A percentile compares a stretch with the other conserved stretches of the same genome.
Conservation (phyloP, 2,797 vertebrate genomes). For the Bufotes viridis region DNA sequence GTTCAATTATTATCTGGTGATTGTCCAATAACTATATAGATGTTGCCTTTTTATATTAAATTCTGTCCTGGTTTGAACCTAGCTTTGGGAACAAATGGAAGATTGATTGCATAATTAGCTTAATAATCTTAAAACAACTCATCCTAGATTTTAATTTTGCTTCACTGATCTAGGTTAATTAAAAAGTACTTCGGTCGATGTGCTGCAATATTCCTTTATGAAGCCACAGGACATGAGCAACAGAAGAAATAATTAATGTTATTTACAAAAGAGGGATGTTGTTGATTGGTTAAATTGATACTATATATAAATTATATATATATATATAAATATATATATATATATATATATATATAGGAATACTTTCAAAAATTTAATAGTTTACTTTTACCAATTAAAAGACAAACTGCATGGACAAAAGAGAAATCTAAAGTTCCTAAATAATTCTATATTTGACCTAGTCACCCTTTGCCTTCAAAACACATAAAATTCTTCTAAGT, state of each 20-base stretch:
- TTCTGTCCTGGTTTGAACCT: slow-evolving; percentile 37
- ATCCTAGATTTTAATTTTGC: slow-evolving; percentile 46
- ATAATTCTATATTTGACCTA: too few species aligned
- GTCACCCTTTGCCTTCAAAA: too few species aligned
- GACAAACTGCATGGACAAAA: too few species aligned
- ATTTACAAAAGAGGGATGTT: background rate
- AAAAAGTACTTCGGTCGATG: slow-evolving; percentile 43
- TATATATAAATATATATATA: too few species aligned
- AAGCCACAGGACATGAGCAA: background rate
- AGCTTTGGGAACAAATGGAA: slow-evolving; percentile 19
- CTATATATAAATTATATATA: too few species aligned
- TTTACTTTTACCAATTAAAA: too few species aligned
- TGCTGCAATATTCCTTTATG: slow-evolving; percentile 18
- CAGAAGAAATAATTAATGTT: background rate
- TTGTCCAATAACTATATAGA: background rate
- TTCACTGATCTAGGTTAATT: slow-evolving; percentile 50
- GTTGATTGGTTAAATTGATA: background rate
- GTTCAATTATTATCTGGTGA: background rate
- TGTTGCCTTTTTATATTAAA: background rate
- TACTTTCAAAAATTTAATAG: too few species aligned
- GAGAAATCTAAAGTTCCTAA: too few species aligned
- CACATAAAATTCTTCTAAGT: too few species aligned
- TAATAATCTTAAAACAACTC: slow-evolving; percentile 27
- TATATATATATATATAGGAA: background rate
- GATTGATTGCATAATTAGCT: slow-evolving; percentile 42